Evolutionary conservation across 2,113 vertebrate species (phyloP), one percentile per base, ranked within the genome.

Genomic region (Ptychochromis oligacanthus): DNA sequence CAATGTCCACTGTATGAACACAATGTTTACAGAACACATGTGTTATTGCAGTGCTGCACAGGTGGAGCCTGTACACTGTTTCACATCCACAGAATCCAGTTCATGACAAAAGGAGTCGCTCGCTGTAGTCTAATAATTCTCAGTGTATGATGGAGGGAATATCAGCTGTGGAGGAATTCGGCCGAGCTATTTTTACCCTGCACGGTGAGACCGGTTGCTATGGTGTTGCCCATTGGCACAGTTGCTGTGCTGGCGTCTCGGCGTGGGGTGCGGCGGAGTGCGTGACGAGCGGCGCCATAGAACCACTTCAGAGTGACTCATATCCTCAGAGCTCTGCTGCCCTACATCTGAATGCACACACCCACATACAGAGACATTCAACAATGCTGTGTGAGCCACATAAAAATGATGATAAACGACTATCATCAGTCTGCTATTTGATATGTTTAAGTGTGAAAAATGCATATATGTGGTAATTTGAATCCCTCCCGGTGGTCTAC

Each of bases 291-390:
- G n/a, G 76, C 77, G 20, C 88, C 83, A 85, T 72, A 89, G 89
- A 93, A 92, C 91, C 91, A 91, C 91, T 90, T 91, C 79, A 83
- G 80, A 89, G 87, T 95, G 94, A 96, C 93, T 95, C 94, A 95
- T 93, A 91, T 94, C 92, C 89, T 95, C 89, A 83, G 85, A 93
- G 92, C 91, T 94, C 89, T 60, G 90, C 89, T 94, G 95, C 89
- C 93, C 93, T 95, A 95, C 91, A 95, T 96, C 89, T 85, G 85
- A 93, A 4, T 24, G 49, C 61, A 60, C 81, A 61, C 85, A 61
- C 88, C 67, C 86, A 78, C 93, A 43, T 31, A 83, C 60, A 70
- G 28, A 77, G 58, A 64, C 77, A 61, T 56, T 72, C 65, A 62
- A 87, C 86, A 80, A 34, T 79, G 75, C 22, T 55, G 78, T 49